Base-by-base conservation (phyloP, 2,888 invertebrate species). In the Heliconius cydno region DNA sequence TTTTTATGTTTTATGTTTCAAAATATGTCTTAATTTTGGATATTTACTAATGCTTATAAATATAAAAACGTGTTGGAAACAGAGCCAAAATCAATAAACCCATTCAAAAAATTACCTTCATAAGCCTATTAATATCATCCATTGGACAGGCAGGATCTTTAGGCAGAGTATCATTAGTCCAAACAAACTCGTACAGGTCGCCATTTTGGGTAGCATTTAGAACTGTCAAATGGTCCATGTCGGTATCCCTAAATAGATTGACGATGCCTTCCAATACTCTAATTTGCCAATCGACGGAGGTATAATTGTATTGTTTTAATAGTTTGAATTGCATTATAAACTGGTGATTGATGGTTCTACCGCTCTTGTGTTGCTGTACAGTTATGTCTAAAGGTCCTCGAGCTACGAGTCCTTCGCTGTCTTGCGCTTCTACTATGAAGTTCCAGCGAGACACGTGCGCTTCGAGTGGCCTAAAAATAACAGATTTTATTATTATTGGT, bases 161-260 rank as follows among this genome's bases (percentile, higher is more conserved):
- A 0, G 98, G 97, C 84, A 98, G 89, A 12, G 98, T 97, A 84
- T 98, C 98, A 88, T 99, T 99, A 28, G 98, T 97, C 98, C 98
- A 98, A 52, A 96, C 97, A 89, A 96, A 98, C 85, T 96, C 96
- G 84, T 95, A 96, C 87, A 96, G 95, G 87, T 96, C 96, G 57
- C 92, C 95, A 73, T 91, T 92, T 79, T 96, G 94, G 63, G 97
- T 96, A 34, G 96, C 96, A 63, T 96, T 95, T 74, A 97, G 94
- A 0, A 98, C 97, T 0, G 97, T 97, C 82, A 98, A 96, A 79
- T 97, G 96, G 38, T 96, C 96, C 89, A 96, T 92, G 83, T 97
- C 96, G 0, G 95, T 96, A 75, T 95, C 92, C 60, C 96, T 94
- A 90, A 96, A 96, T 3, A 97, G 91, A 71, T 94, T 94, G 12